Base-by-base conservation (phyloP, 2,888 invertebrate species). In the Calliscelio sp. region DNA sequence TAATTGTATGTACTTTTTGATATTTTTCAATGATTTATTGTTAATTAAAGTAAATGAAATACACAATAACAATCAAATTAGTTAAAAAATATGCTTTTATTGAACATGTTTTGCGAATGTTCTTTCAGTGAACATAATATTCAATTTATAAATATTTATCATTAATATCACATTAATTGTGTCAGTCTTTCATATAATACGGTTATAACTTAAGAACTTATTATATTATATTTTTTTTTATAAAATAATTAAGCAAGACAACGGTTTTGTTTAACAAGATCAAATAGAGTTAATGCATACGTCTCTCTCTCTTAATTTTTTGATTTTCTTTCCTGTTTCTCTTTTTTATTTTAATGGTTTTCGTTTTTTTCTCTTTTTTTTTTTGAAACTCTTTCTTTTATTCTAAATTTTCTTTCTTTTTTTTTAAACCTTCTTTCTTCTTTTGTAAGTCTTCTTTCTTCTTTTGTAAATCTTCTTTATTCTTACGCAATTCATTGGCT, bases 91-190 rank as follows among this genome's bases (percentile, higher is more conserved):
- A 41, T 41, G 41, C 41, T n/a, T 41, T 41, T 41, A 14, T 41
- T 41, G 41, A 6, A 41, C 41, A n/a, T n/a, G n/a, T n/a, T n/a
- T n/a, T n/a, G n/a, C n/a, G n/a, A n/a, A n/a, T n/a, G n/a, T n/a
- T n/a, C n/a, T n/a, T n/a, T n/a, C n/a, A n/a, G n/a, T n/a, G n/a
- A n/a, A n/a, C n/a, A n/a, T n/a, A n/a, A n/a, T n/a, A 41, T 6
- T 41, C 41, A 14, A 11, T 41, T 41, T 41, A 41, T 41, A 41
- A 41, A 41, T 41, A 41, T 14, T 41, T 41, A 41, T 41, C 41
- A 41, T 41, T 41, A 41, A 41, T 41, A 41, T 41, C 41, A 41
- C 41, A 41, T n/a, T 41, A 41, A 41, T 41, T 41, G 14, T 41
- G n/a, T 14, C 41, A 41, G 10, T 41, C 41, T 41, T 14, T 41